Percentiles rank a stretch among this genome's conserved stretches.
phyloP scores from a whole-genome alignment of 2,888 invertebrate species.

The Cotesia congregata region DNA sequence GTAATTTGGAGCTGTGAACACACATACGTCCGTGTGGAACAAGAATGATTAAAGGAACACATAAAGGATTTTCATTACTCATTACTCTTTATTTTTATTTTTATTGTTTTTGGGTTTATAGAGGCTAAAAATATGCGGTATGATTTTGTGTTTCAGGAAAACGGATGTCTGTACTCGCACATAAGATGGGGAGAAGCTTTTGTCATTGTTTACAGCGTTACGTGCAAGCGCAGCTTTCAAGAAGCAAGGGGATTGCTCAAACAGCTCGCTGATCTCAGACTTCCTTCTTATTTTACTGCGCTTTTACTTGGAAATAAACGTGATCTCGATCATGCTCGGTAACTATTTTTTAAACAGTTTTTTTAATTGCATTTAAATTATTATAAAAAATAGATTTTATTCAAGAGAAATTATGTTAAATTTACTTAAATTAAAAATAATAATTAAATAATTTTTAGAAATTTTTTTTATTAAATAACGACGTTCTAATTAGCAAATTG shows the following conservation, averaged over 20 bases:
- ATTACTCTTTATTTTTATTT: slow-evolving; percentile 19
- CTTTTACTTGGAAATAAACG: slow-evolving; percentile 85
- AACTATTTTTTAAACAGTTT: slow-evolving; percentile 50
- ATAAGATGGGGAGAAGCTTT: slow-evolving; percentile 88
- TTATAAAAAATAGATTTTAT: no score
- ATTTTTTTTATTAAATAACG: no score
- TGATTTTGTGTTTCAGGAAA: slow-evolving; percentile 73
- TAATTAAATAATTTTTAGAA: no score
- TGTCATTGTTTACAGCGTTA: slow-evolving; percentile 86
- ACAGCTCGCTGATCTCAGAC: slow-evolving; percentile 79
- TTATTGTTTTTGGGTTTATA: slow-evolving; percentile 12
- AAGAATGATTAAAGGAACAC: neutral
- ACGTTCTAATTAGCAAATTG: no score
- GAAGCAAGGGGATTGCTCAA: slow-evolving; percentile 82
- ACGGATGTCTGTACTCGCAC: slow-evolving; percentile 82
- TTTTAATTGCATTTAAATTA: no score
- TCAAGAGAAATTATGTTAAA: no score
- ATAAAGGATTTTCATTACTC: slow-evolving; percentile 10
- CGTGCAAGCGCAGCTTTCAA: slow-evolving; percentile 81
- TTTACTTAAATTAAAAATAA: no score
- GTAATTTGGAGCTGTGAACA: neutral
- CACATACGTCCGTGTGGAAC: neutral
- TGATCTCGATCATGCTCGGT: slow-evolving; percentile 86
- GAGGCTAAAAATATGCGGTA: slow-evolving; percentile 9
- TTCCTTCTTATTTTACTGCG: slow-evolving; percentile 83